Conservation (phyloP, 2,888 invertebrate genomes). For the Cephus runcator region DNA sequence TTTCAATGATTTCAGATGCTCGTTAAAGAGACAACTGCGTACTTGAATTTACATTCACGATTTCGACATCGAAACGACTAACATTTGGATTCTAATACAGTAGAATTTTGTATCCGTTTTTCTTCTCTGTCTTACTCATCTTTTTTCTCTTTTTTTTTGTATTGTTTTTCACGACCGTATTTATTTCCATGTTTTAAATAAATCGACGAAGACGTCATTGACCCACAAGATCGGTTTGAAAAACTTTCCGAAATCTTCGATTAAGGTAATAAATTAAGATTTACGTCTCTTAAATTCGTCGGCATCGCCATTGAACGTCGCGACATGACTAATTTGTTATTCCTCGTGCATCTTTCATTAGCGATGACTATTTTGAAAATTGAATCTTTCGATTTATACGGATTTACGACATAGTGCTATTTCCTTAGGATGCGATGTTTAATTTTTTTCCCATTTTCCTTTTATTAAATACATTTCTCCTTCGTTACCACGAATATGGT, state of each 20-base stretch:
- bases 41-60: neutral
- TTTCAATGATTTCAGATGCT: neutral
- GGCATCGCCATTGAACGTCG: neutral
- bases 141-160: neutral
- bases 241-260: neutral
- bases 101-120: neutral
- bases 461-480: neutral
- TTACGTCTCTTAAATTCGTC: neutral
- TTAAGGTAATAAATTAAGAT: neutral
- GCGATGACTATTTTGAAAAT: neutral
- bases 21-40: neutral
- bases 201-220: neutral
- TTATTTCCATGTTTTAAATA: neutral
- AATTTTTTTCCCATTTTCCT: neutral
- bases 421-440: neutral
- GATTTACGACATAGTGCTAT: neutral
- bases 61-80: neutral
- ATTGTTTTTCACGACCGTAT: neutral
- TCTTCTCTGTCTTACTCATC: neutral
- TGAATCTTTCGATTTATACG: neutral
- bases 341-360: neutral
- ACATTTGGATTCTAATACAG: neutral
- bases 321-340: neutral
- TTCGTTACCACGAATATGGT: neutral
- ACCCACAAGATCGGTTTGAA: neutral